A percentile compares a stretch with the other conserved stretches of the same genome.
Evolutionary conservation across 2,888 invertebrate genomes (phyloP).

Genomic region (Boloria euphrosyne): DNA sequence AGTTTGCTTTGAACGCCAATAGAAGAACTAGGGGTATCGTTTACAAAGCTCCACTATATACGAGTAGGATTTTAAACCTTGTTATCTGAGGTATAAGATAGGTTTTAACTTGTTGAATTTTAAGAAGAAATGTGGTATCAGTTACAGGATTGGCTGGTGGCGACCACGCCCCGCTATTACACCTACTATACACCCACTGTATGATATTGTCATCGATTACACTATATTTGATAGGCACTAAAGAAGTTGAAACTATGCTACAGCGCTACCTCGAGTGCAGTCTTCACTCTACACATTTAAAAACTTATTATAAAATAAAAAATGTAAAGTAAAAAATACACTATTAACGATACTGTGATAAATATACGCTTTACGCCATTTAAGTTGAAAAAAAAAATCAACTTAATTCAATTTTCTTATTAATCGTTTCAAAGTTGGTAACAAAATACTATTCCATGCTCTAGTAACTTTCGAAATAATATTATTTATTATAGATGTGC

Average conservation of each 20-base stretch:
- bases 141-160: constrained; percentile 78
- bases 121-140: constrained; percentile 76
- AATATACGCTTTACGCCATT: no score
- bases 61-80: constrained; percentile 47
- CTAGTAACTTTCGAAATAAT: no score
- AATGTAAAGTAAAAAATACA: no score
- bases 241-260: not conserved
- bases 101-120: constrained; percentile 44
- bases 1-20: constrained; percentile 44
- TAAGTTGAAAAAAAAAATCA: no score
- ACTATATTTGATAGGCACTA: constrained; percentile 7
- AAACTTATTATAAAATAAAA: no score
- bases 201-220: constrained; percentile 23
- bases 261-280: no score
- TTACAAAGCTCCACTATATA: constrained; percentile 58
- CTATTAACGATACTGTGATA: no score
- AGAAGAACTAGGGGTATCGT: constrained; percentile 74
- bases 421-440: no score
- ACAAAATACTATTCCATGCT: no score
- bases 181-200: constrained; percentile 71
- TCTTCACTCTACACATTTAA: no score
- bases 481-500: no score
- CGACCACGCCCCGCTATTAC: constrained; percentile 75
- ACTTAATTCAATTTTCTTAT: no score
- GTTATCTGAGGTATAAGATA: constrained; percentile 26